These are phyloP conservation scores for Edolisoma coerulescens DNA, from an alignment of 2,113 vertebrate genomes.

Conservation along the genomic window DNA sequence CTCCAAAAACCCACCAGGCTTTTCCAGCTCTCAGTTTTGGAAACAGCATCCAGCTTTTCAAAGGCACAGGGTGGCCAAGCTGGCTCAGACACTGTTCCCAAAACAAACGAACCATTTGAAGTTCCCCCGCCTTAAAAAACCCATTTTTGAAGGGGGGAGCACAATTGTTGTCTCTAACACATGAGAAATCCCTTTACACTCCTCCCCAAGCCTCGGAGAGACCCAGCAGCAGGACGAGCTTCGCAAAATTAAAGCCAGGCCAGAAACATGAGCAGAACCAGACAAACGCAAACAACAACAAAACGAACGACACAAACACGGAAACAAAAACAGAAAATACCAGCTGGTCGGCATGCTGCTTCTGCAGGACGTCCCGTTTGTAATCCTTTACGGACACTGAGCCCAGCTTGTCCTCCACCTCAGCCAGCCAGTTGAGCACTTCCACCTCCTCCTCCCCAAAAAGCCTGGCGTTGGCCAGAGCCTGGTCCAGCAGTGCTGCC, in stretches of 20 bases:
- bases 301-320: conserved; percentile 36
- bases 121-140: neutral
- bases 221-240: neutral
- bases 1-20: neutral
- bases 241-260: neutral
- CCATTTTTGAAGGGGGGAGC: neutral
- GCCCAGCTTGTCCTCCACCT: conserved; percentile 91
- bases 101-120: neutral
- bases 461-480: conserved; percentile 90
- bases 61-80: neutral
- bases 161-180: neutral
- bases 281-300: neutral
- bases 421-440: conserved; percentile 99
- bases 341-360: conserved; percentile 91
- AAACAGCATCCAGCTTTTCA: neutral
- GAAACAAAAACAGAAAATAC: conserved; percentile 73
- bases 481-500: conserved; percentile 88
- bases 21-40: neutral
- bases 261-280: neutral
- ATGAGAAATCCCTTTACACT: neutral
- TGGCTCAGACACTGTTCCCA: neutral
- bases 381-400: conserved; percentile 89
- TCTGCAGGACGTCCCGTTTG: conserved; percentile 86
- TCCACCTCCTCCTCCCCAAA: conserved; percentile 99
- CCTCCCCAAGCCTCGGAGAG: neutral